Evolutionary conservation across 2,888 invertebrate genomes (phyloP), one percentile per base, ranked within the genome.

Genomic region (Lamellibrachia columna): DNA sequence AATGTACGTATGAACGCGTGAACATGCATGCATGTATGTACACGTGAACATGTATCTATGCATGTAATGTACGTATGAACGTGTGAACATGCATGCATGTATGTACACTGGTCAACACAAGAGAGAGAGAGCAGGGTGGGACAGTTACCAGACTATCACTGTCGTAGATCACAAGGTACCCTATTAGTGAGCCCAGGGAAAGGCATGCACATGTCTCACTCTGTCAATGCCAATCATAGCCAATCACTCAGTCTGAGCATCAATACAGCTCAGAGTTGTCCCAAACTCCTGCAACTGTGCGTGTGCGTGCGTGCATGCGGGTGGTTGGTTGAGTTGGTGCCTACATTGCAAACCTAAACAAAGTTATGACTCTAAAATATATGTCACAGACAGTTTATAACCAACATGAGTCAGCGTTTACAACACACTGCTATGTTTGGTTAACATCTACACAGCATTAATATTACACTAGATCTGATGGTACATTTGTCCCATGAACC

Each of bases 31-130:
- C 90, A 90, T 90, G n/a, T n/a, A 90, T n/a, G n/a, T 1, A 90
- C 90, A 90, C n/a, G n/a, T 90, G n/a, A 90, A 90, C n/a, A 90
- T 90, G 90, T 90, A 90, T 90, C 1, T 90, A 90, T 90, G 90
- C n/a, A 90, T 90, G n/a, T 90, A 90, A 90, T 90, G 40, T 40
- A 40, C 40, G 40, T 40, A 40, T 40, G 40, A 40, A 40, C 58
- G 58, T 58, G 75, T 15, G n/a, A 11, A 75, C 75, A 75, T 22
- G n/a, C 75, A 22, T 55, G 55, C 55, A 55, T 55, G 55, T 55
- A 9, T 9, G 55, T 9, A 9, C 55, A 9, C 8, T 3, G 55
- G 8, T 75, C 22, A 22, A 75, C 22, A n/a, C 22, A 75, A 75
- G 22, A 75, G 1, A 6, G 22, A 75, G 1, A 6, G 75, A 75